Evolutionary conservation across 2,888 invertebrate genomes (phyloP), one percentile per base, ranked within the genome.

Genomic region (Leptinotarsa haldemani): DNA sequence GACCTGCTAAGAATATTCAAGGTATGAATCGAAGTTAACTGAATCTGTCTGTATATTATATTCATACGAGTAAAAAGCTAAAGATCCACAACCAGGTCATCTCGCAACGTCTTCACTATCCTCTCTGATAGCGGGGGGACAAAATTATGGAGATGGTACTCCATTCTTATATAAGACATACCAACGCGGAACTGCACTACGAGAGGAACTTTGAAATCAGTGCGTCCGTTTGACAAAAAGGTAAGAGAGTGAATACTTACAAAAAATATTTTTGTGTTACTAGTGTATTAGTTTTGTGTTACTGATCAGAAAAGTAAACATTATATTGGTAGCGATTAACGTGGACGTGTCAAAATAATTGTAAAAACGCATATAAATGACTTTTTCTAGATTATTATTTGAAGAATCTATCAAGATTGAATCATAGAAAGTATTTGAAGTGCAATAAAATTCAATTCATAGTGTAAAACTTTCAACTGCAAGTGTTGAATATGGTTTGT

Each of bases 171-270:
- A 68, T 56, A 68, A 68, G 68, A 68, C 68, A 56, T 47, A 20
- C 56, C 16, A 25, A 15, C 56, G 30, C 67, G n/a, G 30, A 20
- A 46, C 25, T 47, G 46, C 20, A 22, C n/a, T 47, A 46, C 20
- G 46, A 22, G 68, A 58, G 12, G 15, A 68, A 68, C 40, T 40
- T 16, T 15, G 25, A 18, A 22, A 46, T 56, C 68, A 46, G 68
- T 68, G 30, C 46, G 67, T 67, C 72, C 53, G 69, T 70, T 71
- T 65, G 69, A 70, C 71, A 71, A 70, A 75, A 74, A 81, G 78
- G 78, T 78, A 79, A 78, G 80, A 70, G 70, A 79, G 78, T 79
- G 79, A 79, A 40, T 9, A 40, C 40, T 9, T 9, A 40, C 1
- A 78, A 79, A 76, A 78, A 79, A 76, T 77, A 46, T 15, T 56